Conservation (phyloP, 2,888 invertebrate species). For the Junonia oenone region DNA sequence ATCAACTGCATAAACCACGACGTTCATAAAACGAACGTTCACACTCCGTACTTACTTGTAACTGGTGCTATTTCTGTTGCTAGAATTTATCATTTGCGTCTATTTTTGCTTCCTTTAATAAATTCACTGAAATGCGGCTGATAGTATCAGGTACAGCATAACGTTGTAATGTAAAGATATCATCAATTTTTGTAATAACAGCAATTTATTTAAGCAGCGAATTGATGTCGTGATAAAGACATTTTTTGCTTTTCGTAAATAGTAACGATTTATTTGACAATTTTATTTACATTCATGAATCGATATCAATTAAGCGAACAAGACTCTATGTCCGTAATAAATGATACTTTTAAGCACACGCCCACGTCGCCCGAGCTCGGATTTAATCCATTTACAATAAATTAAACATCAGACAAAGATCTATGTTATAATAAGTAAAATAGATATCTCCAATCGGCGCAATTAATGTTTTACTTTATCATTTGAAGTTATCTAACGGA, state of each 20-base stretch:
- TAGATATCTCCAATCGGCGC: not conserved
- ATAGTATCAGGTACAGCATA: not conserved
- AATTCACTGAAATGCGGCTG: not conserved
- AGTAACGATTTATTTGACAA: not conserved
- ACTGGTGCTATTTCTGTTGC: not conserved
- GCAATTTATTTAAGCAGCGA: not conserved
- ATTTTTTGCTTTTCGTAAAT: not conserved
- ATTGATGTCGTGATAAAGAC: not conserved
- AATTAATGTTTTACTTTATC: not conserved
- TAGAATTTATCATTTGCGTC: not conserved
- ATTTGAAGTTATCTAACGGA: not conserved
- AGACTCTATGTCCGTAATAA: conserved; percentile 7
- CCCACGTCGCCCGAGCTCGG: conserved; percentile 11
- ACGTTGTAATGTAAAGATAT: not conserved
- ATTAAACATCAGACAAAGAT: not conserved
- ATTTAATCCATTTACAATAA: conserved; percentile 8
- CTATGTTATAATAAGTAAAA: conserved; percentile 1
- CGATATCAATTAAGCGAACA: conserved; percentile 9
- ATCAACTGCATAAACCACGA: conserved; percentile 7
- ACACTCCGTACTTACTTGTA: not conserved
- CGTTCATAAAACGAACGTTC: conserved; percentile 15
- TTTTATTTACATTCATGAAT: conserved; percentile 1
- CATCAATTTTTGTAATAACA: not conserved
- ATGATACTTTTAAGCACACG: conserved; percentile 12
- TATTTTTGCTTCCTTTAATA: not conserved